Conservation (phyloP, 2,797 vertebrate species). For the Artibeus lituratus region DNA sequence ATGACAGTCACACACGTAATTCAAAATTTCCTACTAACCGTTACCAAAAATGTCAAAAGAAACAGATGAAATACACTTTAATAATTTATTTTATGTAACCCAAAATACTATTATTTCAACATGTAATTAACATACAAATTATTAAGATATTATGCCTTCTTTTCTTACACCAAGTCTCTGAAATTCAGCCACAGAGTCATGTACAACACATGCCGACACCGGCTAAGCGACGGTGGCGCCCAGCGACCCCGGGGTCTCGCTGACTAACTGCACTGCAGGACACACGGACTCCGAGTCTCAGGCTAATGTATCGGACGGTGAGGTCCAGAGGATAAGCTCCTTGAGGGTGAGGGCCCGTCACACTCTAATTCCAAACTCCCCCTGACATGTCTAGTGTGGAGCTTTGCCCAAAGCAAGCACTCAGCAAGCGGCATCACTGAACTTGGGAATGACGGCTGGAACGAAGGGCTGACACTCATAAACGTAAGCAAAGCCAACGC, state of each 20-base stretch:
- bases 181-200: not conserved
- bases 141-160: not conserved
- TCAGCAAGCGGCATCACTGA: not conserved
- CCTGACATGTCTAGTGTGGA: not conserved
- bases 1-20: not conserved
- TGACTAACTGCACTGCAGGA: no score
- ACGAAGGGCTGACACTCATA: not conserved
- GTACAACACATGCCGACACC: not conserved
- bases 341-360: not conserved
- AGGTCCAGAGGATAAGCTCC: not conserved
- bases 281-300: not conserved
- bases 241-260: no score
- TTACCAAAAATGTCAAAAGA: not conserved
- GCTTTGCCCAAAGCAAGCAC: not conserved
- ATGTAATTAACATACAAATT: not conserved
- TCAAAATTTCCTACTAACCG: not conserved
- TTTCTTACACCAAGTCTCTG: not conserved
- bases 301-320: not conserved
- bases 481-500: not conserved
- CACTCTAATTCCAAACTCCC: not conserved
- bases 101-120: not conserved
- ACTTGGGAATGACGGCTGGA: not conserved
- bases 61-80: conserved; percentile 5
- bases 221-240: no score
- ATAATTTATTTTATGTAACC: not conserved